Base-by-base conservation (phyloP, 2,113 vertebrate genomes). In the Brachyhypopomus occidentalis region DNA sequence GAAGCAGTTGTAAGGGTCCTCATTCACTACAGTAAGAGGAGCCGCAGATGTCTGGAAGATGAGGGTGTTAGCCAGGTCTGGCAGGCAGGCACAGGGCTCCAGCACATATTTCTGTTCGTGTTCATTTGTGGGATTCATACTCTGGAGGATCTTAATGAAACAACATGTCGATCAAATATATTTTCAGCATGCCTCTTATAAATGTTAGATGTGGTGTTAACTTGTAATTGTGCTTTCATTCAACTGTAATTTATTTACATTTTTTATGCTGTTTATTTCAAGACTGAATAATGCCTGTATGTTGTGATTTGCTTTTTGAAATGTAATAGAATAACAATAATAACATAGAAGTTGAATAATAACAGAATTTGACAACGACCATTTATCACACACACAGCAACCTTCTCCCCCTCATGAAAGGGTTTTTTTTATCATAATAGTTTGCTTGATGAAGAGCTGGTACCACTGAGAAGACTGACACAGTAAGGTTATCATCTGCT, bases 1-100 rank as follows among this genome's bases (percentile, higher is more conserved):
- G 63, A 79, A 72, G 63, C 5, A 27, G 20, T 25, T 22, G 63
- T 17, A 74, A 64, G 72, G 62, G 66, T 60, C 8, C 14, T 75
- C 19, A 69, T 78, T 62, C 36, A 59, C 74, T 75, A n/a, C 41
- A n/a, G 9, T 38, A 52, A 22, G 19, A 56, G 58, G 23, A 2
- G 27, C 5, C 4, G 75, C 25, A 60, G 67, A 58, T 56, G 63
- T 58, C 60, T 69, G 66, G 20, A 62, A 52, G 36, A 19, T 0
- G 4, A 75, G 48, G 55, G 38, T 3, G 0, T 79, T 20, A 80
- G 52, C 17, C 23, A 56, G 27, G 25, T 17, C n/a, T 20, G 52
- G 62, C 71, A 19, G 6, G 23, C 48, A 69, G 75, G 72, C 77
- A 66, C 1, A 30, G 9, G 3, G 5, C 55, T 14, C 23, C 19